Conservation (phyloP, 2,888 invertebrate genomes). For the Heliconius ismenius region DNA sequence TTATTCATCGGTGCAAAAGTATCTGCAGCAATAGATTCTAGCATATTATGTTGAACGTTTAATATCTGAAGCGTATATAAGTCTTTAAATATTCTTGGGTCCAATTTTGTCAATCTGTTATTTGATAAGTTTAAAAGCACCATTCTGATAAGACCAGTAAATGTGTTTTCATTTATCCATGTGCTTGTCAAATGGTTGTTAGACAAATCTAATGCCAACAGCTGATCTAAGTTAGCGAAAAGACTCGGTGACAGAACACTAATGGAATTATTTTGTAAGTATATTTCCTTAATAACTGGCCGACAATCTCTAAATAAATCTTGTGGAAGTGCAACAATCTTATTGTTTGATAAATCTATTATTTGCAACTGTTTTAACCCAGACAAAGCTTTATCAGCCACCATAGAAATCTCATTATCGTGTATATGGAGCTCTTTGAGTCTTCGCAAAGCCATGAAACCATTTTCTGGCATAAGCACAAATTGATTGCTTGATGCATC, state of each 20-base stretch:
- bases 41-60: conserved; percentile 91
- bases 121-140: conserved; percentile 93
- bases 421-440: conserved; percentile 91
- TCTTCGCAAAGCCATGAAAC: conserved; percentile 89
- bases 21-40: conserved; percentile 92
- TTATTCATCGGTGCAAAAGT: conserved; percentile 96
- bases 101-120: conserved; percentile 90
- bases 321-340: conserved; percentile 92
- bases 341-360: conserved; percentile 94
- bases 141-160: conserved; percentile 92
- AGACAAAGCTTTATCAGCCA: conserved; percentile 90
- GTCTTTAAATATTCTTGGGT: conserved; percentile 91
- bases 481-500: conserved; percentile 94
- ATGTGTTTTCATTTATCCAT: conserved; percentile 92
- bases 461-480: conserved; percentile 90
- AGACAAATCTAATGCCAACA: conserved; percentile 91
- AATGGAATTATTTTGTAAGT: conserved; percentile 95
- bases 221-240: conserved; percentile 91
- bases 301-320: conserved; percentile 91
- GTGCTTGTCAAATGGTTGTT: conserved; percentile 92
- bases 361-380: conserved; percentile 91
- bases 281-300: conserved; percentile 91
- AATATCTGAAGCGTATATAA: conserved; percentile 92
- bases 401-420: conserved; percentile 94
- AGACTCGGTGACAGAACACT: conserved; percentile 91